Conservation (phyloP, 2,888 invertebrate genomes). For the Willowsia nigromaculata region DNA sequence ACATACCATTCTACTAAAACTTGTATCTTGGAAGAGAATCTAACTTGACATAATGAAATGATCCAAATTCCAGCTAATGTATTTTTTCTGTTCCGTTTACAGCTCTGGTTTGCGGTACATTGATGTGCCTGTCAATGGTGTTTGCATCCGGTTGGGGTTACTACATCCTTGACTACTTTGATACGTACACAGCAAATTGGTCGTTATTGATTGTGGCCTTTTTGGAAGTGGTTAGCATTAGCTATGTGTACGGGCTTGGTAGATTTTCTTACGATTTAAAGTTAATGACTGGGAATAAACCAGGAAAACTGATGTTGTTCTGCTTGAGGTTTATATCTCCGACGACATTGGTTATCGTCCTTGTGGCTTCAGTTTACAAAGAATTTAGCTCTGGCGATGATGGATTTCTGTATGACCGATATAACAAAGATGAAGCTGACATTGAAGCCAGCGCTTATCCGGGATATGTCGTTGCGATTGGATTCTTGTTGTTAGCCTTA, state of each 20-base stretch:
- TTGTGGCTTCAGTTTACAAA: slow-evolving; percentile 33
- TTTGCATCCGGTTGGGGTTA: slow-evolving; percentile 68
- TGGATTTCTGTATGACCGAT: slow-evolving; percentile 35
- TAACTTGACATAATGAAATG: neutral
- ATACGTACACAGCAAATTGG: slow-evolving; percentile 70
- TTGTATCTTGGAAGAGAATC: neutral
- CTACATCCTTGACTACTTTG: slow-evolving; percentile 66
- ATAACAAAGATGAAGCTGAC: neutral
- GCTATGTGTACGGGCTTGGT: slow-evolving; percentile 66
- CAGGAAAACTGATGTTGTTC: slow-evolving; percentile 60
- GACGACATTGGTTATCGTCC: slow-evolving; percentile 34
- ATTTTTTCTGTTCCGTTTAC: too few relatives aligned
- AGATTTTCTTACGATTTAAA: slow-evolving; percentile 67
- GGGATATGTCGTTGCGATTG: slow-evolving; percentile 10
- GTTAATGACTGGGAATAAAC: slow-evolving; percentile 66
- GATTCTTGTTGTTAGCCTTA: slow-evolving; percentile 30
- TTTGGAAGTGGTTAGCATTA: slow-evolving; percentile 60
- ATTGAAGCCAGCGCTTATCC: slow-evolving; percentile 32
- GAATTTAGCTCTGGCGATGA: slow-evolving; percentile 2
- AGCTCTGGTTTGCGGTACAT: slow-evolving; percentile 39
- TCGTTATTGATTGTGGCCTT: slow-evolving; percentile 61
- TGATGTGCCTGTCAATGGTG: slow-evolving; percentile 51
- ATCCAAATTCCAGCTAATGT: neutral
- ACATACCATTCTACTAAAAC: too few relatives aligned
- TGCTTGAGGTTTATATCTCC: slow-evolving; percentile 68